These are phyloP conservation scores for Physocephala rufipes DNA, from an alignment of 2,888 invertebrate genomes.

Conservation along the genomic window DNA sequence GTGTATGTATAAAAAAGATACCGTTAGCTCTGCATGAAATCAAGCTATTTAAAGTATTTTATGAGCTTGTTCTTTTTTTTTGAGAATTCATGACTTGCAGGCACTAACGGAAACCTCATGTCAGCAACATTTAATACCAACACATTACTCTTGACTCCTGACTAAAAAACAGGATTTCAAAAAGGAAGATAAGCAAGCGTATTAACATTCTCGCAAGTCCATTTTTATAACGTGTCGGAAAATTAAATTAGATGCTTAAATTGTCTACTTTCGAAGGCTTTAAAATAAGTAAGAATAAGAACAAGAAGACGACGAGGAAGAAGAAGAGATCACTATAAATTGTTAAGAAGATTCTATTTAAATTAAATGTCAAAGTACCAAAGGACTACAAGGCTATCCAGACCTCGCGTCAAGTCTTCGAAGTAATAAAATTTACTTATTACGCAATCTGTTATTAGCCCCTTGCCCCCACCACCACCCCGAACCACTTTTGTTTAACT, in stretches of 20 bases:
- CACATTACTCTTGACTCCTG: too few species aligned
- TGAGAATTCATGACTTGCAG: background rate
- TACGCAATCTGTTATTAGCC: too few species aligned
- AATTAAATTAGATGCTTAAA: background rate
- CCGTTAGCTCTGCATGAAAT: slow-evolving; percentile 28
- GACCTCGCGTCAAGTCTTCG: background rate
- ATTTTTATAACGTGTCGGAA: background rate
- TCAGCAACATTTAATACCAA: background rate
- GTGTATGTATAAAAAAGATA: background rate
- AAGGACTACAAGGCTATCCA: too few species aligned
- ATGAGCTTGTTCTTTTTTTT: background rate
- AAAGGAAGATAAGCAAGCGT: background rate
- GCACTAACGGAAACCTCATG: background rate
- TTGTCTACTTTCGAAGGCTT: background rate
- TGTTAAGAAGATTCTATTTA: background rate
- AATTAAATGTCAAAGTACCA: background rate
- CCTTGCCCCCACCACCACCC: too few species aligned
- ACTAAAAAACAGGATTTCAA: too few species aligned
- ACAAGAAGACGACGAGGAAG: too few species aligned
- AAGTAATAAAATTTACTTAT: background rate
- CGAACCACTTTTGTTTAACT: too few species aligned
- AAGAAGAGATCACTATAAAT: background rate
- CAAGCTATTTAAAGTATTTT: slow-evolving; percentile 18
- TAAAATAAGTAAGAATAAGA: too few species aligned
- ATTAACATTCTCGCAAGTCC: background rate